phyloP scores from a whole-genome alignment of 1,140 invertebrate species.

The Lepidurus packardi region DNA sequence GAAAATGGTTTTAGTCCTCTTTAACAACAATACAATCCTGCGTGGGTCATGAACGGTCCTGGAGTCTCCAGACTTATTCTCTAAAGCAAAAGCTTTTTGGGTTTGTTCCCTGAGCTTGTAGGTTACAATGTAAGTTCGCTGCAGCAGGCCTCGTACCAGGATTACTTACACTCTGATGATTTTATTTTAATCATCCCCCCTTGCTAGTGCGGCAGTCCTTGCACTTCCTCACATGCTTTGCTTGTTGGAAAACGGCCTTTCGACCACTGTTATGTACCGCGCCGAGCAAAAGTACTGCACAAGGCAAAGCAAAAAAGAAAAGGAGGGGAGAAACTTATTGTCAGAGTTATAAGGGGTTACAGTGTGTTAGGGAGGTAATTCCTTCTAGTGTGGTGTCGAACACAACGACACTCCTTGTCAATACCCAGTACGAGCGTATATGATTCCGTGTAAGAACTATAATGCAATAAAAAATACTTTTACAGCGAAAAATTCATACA shows the following conservation, averaged over 20 bases:
- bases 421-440: constrained; percentile 3
- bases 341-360: background rate
- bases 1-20: background rate
- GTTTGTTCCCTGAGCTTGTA: background rate
- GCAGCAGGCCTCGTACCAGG: background rate
- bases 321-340: background rate
- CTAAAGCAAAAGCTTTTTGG: background rate
- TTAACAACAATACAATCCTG: background rate
- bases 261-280: constrained; percentile 24
- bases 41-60: background rate
- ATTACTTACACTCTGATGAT: constrained; percentile 35
- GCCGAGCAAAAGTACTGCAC: background rate
- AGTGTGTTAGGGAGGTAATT: constrained; percentile 1
- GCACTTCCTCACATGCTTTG: background rate
- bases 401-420: constrained; percentile 1
- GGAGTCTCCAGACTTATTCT: background rate
- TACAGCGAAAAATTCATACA: background rate
- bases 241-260: background rate
- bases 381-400: background rate
- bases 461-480: background rate
- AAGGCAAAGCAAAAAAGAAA: constrained; percentile 20
- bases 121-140: background rate
- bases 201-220: background rate
- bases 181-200: constrained; percentile 33
- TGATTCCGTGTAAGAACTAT: background rate